Evolutionary conservation across 2,797 vertebrate species (phyloP), one percentile per base, ranked within the genome.

Genomic region (Miichthys miiuy): DNA sequence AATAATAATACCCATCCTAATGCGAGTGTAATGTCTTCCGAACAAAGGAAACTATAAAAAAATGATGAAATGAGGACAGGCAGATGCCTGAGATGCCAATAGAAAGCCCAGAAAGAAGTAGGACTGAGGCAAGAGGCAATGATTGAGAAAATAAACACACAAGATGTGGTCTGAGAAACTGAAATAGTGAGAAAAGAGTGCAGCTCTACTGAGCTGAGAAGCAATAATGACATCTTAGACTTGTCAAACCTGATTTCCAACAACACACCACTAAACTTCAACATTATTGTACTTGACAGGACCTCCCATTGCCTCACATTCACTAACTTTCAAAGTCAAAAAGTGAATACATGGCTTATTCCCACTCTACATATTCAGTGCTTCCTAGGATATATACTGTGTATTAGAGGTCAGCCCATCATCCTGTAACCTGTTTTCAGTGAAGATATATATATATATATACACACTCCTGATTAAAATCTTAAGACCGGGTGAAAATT

Each of bases 221-320:
- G 47, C 66, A 80, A 65, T 52, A 54, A 70, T 47, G 6, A 64
- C 38, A 52, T n/a, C 38, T 70, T 60, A 70, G 38, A 41, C 25
- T 44, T 75, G 61, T 66, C 72, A 80, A 60, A 54, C 34, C 51
- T 64, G n/a, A 16, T 46, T 6, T 6, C 58, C 57, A 21, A 27
- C 16, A 56, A 47, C 72, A 62, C 38, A 38, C 51, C 20, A 34
- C 20, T 51, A 71, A 54, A 42, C 16, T 56, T 23, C 23, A 65
- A 18, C 18, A 47, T 67, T 27, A 21, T 21, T 48, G 27, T 50
- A 30, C 38, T 47, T 42, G 42, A 69, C 52, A 75, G 65, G 25
- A 34, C 25, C 38, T 58, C 27, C 27, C 20, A 13, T 46, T 30
- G 8, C 21, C 23, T 20, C 21, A 12, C n/a, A 52, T 21, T 52